Conservation (phyloP, 2,113 vertebrate genomes). For the Hylia prasina region DNA sequence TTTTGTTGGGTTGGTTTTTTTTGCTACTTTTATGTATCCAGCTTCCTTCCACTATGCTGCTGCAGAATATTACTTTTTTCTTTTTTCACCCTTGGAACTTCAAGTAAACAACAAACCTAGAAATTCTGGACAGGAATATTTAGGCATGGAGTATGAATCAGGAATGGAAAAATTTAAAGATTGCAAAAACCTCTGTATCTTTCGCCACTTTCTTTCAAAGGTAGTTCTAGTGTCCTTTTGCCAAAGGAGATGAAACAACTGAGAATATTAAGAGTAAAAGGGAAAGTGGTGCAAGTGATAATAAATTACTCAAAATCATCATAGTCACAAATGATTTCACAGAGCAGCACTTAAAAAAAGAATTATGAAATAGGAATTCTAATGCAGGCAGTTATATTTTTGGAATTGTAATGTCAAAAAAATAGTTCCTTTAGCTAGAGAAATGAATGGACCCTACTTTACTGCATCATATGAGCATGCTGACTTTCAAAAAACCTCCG, state of each 20-base stretch:
- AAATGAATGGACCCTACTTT: neutral
- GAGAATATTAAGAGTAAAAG: neutral
- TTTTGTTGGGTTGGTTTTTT: neutral
- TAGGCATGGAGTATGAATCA: neutral
- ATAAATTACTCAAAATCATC: slow-evolving; percentile 33
- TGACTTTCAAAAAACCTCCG: slow-evolving; percentile 32
- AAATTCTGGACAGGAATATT: neutral
- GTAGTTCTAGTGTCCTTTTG: neutral
- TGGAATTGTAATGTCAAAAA: neutral
- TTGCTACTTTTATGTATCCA: neutral
- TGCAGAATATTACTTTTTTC: neutral
- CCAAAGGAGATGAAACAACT: neutral
- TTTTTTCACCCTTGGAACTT: neutral
- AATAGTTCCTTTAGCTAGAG: neutral
- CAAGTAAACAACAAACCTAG: neutral
- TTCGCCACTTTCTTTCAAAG: slow-evolving; percentile 21
- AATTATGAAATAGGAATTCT: neutral
- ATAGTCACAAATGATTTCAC: slow-evolving; percentile 35
- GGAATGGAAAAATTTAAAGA: neutral
- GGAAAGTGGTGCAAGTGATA: slow-evolving; percentile 29
- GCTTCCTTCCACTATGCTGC: neutral
- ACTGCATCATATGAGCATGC: neutral
- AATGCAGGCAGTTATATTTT: slow-evolving; percentile 22
- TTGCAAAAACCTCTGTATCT: neutral
- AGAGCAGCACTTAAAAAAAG: neutral